Conservation (phyloP, 2,888 invertebrate species). For the Rhyacophila evoluta region DNA sequence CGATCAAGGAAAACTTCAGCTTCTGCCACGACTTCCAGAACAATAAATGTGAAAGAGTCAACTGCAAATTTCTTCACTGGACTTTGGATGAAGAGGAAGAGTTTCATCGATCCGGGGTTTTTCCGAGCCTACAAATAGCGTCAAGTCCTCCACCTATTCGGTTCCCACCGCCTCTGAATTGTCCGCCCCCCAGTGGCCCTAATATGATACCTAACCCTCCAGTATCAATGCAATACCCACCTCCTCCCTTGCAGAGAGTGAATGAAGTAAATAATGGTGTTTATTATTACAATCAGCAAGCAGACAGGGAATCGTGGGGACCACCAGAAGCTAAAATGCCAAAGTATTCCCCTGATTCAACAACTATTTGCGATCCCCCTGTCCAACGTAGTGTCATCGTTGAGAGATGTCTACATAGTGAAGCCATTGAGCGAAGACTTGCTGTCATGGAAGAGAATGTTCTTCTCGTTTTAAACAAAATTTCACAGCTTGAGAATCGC, state of each 20-base stretch:
- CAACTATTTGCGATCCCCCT: neutral
- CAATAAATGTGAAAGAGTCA: constrained; percentile 74
- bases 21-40: constrained; percentile 77
- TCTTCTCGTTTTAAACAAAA: neutral
- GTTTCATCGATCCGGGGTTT: neutral
- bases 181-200: neutral
- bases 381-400: neutral
- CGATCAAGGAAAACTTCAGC: constrained; percentile 58
- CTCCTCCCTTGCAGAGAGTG: neutral
- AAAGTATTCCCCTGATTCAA: neutral
- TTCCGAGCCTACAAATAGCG: neutral
- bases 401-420: neutral
- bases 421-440: neutral
- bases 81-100: constrained; percentile 76
- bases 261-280: neutral
- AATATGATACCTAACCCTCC: neutral
- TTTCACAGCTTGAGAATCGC: neutral
- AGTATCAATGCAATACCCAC: neutral
- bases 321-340: neutral
- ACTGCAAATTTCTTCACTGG: constrained; percentile 80
- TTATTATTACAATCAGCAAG: neutral
- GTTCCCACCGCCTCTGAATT: neutral
- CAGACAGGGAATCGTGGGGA: neutral
- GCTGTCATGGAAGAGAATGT: neutral
- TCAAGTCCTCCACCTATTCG: neutral